Conservation (phyloP, 2,888 invertebrate species). For the Drosophila barbarae region DNA sequence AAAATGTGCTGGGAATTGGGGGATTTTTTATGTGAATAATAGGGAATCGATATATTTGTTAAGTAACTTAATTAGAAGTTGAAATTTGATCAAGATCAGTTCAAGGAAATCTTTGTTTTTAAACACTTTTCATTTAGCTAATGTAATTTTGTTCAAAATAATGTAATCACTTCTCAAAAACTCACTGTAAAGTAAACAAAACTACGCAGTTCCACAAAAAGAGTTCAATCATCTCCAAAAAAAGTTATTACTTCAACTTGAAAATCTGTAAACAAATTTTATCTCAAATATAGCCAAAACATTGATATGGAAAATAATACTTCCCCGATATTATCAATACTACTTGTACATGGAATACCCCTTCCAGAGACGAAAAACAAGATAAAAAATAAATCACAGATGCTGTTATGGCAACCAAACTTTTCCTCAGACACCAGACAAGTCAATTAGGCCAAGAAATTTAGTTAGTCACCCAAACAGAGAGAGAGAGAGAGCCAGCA, state of each 20-base stretch:
- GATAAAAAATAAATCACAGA: conserved; percentile 33
- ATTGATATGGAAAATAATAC: conserved; percentile 19
- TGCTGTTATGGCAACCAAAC: conserved; percentile 22
- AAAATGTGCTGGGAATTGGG: not conserved
- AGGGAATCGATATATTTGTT: not conserved
- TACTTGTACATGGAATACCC: conserved; percentile 21
- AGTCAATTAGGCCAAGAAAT: conserved; percentile 38
- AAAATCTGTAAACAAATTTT: conserved; percentile 19
- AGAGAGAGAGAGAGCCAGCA: conserved; percentile 15
- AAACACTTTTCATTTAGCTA: no score
- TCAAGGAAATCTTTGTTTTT: not conserved
- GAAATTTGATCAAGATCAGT: not conserved
- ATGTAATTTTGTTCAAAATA: not conserved
- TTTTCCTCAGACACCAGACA: conserved; percentile 14
- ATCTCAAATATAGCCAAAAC: conserved; percentile 9
- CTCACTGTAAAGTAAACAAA: not conserved
- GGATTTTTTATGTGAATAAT: not conserved
- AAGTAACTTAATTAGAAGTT: not conserved
- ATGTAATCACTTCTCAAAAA: not conserved
- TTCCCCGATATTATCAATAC: conserved; percentile 48
- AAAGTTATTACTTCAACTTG: not conserved
- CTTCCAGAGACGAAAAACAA: conserved; percentile 49
- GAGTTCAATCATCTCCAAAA: conserved; percentile 8
- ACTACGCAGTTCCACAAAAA: conserved; percentile 2
- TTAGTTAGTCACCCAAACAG: conserved; percentile 42